These are phyloP conservation scores for Neodiprion lecontei DNA, from an alignment of 1,140 invertebrate genomes.

Conservation along the genomic window DNA sequence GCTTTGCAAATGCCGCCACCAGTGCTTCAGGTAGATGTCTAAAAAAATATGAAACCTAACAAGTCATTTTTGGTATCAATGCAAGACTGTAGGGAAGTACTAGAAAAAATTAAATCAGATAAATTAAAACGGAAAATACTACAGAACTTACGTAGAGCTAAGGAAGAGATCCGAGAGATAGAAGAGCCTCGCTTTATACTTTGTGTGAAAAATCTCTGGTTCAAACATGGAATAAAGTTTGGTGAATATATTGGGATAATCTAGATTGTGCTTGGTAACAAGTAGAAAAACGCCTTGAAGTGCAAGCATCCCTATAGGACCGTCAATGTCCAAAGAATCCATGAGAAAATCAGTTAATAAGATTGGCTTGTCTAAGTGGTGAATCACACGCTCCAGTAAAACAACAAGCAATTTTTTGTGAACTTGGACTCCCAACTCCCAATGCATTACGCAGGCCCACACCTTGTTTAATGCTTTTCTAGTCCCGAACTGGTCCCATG, in stretches of 20 bases:
- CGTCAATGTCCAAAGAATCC: conserved; percentile 86
- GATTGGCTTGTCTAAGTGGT: conserved; percentile 81
- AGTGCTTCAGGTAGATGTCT: conserved; percentile 91
- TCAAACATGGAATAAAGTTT: conserved; percentile 94
- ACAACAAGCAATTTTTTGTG: conserved; percentile 83
- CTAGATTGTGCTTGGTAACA: conserved; percentile 91
- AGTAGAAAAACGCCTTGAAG: conserved; percentile 93
- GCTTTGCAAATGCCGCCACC: conserved; percentile 93
- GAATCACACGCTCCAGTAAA: conserved; percentile 83
- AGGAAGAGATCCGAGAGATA: conserved; percentile 90
- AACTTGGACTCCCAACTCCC: conserved; percentile 69
- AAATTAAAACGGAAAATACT: background rate
- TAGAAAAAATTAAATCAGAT: background rate
- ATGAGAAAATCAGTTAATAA: conserved; percentile 92
- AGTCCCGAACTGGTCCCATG: conserved; percentile 51
- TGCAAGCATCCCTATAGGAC: conserved; percentile 85
- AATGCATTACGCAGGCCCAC: conserved; percentile 76
- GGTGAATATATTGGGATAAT: conserved; percentile 94
- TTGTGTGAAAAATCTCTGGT: conserved; percentile 87
- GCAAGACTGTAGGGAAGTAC: too few species aligned
- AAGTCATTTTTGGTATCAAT: background rate
- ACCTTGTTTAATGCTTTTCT: conserved; percentile 67
- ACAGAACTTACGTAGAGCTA: conserved; percentile 83
- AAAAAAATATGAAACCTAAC: conserved; percentile 39
- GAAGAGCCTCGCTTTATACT: conserved; percentile 87